phyloP scores from a whole-genome alignment of 2,888 invertebrate species.

The Chrysodeixis includens region DNA sequence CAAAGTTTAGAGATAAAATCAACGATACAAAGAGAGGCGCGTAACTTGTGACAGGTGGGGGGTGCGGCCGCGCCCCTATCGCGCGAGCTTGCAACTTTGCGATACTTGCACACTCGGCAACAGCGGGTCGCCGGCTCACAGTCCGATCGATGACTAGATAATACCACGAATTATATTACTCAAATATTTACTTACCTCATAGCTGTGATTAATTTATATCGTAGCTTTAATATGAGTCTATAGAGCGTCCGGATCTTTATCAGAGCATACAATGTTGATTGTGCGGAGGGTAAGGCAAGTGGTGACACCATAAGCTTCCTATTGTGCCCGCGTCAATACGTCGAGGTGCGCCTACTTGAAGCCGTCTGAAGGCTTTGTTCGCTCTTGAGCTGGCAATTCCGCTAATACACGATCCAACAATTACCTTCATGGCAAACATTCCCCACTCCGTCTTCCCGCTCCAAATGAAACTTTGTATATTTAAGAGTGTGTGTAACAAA shows the following conservation, averaged over 20 bases:
- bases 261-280: background rate
- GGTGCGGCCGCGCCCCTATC: slow-evolving; percentile 68
- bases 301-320: slow-evolving; percentile 13
- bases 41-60: slow-evolving; percentile 69
- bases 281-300: background rate
- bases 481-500: slow-evolving; percentile 63
- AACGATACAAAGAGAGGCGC: slow-evolving; percentile 67
- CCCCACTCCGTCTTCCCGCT: slow-evolving; percentile 58
- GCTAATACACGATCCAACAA: slow-evolving; percentile 72
- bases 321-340: slow-evolving; percentile 50
- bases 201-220: background rate
- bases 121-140: slow-evolving; percentile 49
- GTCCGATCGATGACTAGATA: slow-evolving; percentile 55
- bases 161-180: slow-evolving; percentile 16
- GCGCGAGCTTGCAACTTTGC: slow-evolving; percentile 64
- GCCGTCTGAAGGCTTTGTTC: slow-evolving; percentile 48
- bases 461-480: slow-evolving; percentile 62
- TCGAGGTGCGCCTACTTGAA: slow-evolving; percentile 38
- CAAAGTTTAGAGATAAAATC: slow-evolving; percentile 79
- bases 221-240: background rate
- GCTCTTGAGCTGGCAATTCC: slow-evolving; percentile 62
- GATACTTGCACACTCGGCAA: slow-evolving; percentile 55
- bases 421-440: slow-evolving; percentile 72
- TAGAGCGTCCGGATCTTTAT: background rate
- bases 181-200: background rate